Conservation (phyloP, 2,888 invertebrate species). For the Drosophila robusta region DNA sequence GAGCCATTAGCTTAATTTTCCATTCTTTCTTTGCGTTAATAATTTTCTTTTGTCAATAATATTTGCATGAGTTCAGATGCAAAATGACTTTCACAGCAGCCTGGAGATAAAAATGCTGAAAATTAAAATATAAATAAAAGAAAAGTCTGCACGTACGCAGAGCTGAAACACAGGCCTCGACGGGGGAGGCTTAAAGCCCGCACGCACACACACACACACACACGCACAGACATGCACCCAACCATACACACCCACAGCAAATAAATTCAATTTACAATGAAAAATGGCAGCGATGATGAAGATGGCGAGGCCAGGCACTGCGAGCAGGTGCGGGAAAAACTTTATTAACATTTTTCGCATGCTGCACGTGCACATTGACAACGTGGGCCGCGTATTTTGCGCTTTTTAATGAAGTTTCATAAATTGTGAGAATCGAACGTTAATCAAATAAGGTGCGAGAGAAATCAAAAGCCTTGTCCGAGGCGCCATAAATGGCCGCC, state of each 20-base stretch:
- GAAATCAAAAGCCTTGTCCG: constrained; percentile 54
- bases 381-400: constrained; percentile 56
- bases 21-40: not conserved
- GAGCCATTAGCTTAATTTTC: not conserved
- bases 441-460: constrained; percentile 74
- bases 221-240: constrained; percentile 5
- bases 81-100: not conserved
- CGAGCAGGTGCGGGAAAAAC: constrained; percentile 59
- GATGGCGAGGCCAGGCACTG: constrained; percentile 52
- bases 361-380: constrained; percentile 67
- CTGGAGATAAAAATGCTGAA: constrained; percentile 37
- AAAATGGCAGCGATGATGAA: constrained; percentile 75
- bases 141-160: constrained; percentile 49
- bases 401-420: constrained; percentile 77
- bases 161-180: constrained; percentile 17
- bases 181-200: constrained; percentile 6
- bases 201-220: constrained; percentile 5
- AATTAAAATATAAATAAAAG: constrained; percentile 64
- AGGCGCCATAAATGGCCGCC: constrained; percentile 66
- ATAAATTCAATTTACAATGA: constrained; percentile 75
- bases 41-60: not conserved
- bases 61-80: constrained; percentile 3
- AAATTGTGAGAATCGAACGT: constrained; percentile 76
- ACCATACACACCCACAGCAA: constrained; percentile 37
- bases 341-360: constrained; percentile 78